A percentile compares a stretch with the other conserved stretches of the same genome.
Evolutionary conservation across 2,797 vertebrate species (phyloP).

Genomic region (Pseudotriccus pelzelni): DNA sequence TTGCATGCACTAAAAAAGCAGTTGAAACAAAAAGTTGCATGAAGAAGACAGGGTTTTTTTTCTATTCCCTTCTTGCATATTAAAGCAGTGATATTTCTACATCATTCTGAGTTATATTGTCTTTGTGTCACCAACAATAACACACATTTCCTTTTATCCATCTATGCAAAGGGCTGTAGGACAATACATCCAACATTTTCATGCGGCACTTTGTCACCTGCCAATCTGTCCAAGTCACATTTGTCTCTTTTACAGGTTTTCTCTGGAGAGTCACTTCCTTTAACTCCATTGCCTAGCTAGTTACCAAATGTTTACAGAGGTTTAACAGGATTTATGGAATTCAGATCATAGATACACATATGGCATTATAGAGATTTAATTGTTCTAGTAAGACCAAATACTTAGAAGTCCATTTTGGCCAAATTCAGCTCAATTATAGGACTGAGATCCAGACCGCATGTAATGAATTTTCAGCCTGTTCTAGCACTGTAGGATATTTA

Average conservation of each 20-base stretch:
- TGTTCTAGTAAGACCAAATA: neutral
- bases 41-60: neutral
- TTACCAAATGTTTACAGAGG: neutral
- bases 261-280: neutral
- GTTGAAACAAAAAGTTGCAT: neutral
- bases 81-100: neutral
- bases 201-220: neutral
- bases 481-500: neutral
- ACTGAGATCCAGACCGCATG: neutral
- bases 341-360: neutral
- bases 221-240: accelerated
- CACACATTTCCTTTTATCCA: neutral
- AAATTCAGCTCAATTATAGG: neutral
- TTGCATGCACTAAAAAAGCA: neutral
- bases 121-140: neutral
- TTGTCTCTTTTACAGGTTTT: neutral
- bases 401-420: neutral
- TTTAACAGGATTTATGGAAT: neutral
- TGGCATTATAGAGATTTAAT: accelerated
- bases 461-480: neutral
- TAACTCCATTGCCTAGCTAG: neutral
- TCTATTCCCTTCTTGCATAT: neutral
- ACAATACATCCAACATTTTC: neutral
- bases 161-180: neutral
- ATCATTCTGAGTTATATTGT: neutral